Evolutionary conservation across 1,140 invertebrate species (phyloP), one percentile per base, ranked within the genome.

Genomic region (Zaprionus taronus): DNA sequence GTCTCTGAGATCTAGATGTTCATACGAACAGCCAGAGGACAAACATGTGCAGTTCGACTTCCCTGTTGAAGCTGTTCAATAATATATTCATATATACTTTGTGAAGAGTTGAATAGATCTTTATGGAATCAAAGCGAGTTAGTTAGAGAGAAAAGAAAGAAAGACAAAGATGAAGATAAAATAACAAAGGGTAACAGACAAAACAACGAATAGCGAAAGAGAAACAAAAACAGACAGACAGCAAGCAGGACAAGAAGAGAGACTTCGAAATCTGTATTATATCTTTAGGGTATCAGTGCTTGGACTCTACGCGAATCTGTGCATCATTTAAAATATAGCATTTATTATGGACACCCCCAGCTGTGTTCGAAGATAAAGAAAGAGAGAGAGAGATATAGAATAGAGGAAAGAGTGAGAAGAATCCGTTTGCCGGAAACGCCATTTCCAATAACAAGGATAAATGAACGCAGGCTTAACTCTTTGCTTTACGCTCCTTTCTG

Each of bases 391-490:
- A 15, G 15, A n/a, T 12, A 26, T 12, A 17, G 24, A 34, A 49
- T 15, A 34, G 26, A 4, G 28, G 2, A 12, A 17, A 4, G n/a
- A 57, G 34, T 14, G 24, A 9, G 28, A 20, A 51, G 49, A 51
- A 38, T 53, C 12, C n/a, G 47, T 63, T 58, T 60, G 36, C 57
- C 56, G 72, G 38, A 57, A 60, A 71, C 69, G 61, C 17, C 76
- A 63, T 62, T 74, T 61, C 60, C 67, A 75, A 75, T 75, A 71
- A 64, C 77, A 51, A 36, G 67, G 53, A 79, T 79, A 66, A 76
- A 79, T 71, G 72, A 75, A 57, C 38, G 73, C 38, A 51, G 24
- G 61, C 78, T 74, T 74, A 77, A 72, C 77, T 75, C 38, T 71
- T 57, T 75, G 56, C 68, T 65, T 64, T 34, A 62, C 47, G 47